phyloP scores from a whole-genome alignment of 2,888 invertebrate genomes.

The Crioceris asparagi region DNA sequence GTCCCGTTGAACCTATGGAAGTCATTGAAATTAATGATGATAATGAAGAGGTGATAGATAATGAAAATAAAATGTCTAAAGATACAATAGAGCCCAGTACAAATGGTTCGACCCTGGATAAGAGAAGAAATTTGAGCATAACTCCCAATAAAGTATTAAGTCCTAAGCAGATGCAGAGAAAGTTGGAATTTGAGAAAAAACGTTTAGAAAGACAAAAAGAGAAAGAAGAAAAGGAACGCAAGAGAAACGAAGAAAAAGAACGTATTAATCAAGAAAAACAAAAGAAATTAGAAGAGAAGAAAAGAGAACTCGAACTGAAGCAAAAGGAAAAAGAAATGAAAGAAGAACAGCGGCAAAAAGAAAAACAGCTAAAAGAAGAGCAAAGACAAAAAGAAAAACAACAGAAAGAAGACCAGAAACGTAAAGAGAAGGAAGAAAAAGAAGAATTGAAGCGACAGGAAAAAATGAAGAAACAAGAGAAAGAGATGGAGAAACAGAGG shows the following conservation, averaged over 20 bases:
- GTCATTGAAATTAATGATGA: slow-evolving; percentile 3
- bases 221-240: slow-evolving; percentile 30
- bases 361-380: slow-evolving; percentile 40
- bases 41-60: slow-evolving; percentile 1
- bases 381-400: slow-evolving; percentile 45
- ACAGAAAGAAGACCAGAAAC: slow-evolving; percentile 40
- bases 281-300: slow-evolving; percentile 28
- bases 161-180: slow-evolving; percentile 42
- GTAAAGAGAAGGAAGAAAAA: slow-evolving; percentile 37
- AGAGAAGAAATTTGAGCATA: slow-evolving; percentile 9
- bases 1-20: slow-evolving; percentile 6
- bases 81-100: neutral
- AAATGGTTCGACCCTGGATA: slow-evolving; percentile 1
- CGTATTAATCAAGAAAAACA: slow-evolving; percentile 43
- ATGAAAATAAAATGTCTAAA: neutral
- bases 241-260: slow-evolving; percentile 41
- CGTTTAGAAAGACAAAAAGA: slow-evolving; percentile 35
- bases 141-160: slow-evolving; percentile 29
- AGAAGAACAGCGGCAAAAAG: slow-evolving; percentile 36
- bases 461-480: slow-evolving; percentile 46
- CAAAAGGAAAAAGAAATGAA: slow-evolving; percentile 41
- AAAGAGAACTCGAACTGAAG: slow-evolving; percentile 30
- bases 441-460: slow-evolving; percentile 43
- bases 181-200: slow-evolving; percentile 30
- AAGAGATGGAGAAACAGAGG: slow-evolving; percentile 54